Percentiles rank a stretch among this genome's conserved stretches.
These are phyloP conservation scores for Phataginus tetradactyla DNA, from an alignment of 2,797 vertebrate genomes.

Conservation along the genomic window DNA sequence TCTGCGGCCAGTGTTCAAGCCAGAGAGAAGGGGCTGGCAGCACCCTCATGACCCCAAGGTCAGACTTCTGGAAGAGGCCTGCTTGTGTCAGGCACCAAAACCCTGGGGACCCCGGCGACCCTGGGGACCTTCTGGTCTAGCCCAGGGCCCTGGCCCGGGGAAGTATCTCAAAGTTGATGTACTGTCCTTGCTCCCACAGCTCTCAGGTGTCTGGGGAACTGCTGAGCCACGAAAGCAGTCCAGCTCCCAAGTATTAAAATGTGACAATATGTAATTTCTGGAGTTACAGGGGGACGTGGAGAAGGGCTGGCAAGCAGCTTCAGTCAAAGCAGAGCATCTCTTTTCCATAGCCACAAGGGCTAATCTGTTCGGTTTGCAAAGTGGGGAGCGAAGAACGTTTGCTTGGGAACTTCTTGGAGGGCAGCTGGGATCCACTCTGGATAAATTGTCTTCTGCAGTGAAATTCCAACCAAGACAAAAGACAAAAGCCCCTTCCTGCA, in stretches of 20 bases:
- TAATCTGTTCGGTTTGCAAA: too few relatives aligned
- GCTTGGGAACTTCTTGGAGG: background rate
- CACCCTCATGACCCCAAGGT: background rate
- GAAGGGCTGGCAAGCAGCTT: background rate
- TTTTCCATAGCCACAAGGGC: background rate
- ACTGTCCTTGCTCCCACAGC: background rate
- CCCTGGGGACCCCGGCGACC: too few relatives aligned
- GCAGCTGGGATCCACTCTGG: background rate
- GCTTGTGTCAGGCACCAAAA: background rate
- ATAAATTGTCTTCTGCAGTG: background rate
- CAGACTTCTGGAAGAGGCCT: background rate
- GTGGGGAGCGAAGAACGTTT: background rate
- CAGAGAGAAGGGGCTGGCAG: background rate
- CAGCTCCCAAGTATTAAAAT: background rate
- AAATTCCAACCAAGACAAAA: constrained; percentile 46
- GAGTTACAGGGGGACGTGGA: background rate
- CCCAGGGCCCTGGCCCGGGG: background rate
- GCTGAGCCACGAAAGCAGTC: background rate
- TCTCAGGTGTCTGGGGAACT: background rate
- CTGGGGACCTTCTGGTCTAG: background rate
- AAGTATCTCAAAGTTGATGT: too few relatives aligned
- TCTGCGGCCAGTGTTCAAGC: background rate
- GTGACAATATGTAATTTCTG: background rate
- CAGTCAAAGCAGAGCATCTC: background rate
- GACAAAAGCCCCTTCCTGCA: constrained; percentile 52